phyloP scores from a whole-genome alignment of 2,797 vertebrate species.

The Esox lucius region DNA sequence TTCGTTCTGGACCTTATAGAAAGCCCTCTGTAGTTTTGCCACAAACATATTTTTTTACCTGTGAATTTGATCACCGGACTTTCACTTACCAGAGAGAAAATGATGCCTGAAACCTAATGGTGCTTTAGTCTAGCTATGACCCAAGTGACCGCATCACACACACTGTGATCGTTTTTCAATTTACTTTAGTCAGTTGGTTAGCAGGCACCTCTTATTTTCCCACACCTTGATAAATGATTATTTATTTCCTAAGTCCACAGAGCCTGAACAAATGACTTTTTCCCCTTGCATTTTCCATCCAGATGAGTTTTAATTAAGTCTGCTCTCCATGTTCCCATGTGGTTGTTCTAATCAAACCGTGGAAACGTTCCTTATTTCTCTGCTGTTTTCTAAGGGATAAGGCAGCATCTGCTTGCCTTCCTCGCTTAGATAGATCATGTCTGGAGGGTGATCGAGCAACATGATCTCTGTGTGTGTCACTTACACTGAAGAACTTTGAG shows the following conservation, averaged over 20 bases:
- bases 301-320: slow-evolving; percentile 79
- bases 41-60: slow-evolving; percentile 42
- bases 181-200: slow-evolving; percentile 59
- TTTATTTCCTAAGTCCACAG: slow-evolving; percentile 54
- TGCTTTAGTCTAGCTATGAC: slow-evolving; percentile 50
- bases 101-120: slow-evolving; percentile 32
- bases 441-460: neutral
- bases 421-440: neutral
- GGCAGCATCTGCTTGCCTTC: slow-evolving; percentile 47
- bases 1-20: slow-evolving; percentile 12
- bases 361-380: slow-evolving; percentile 46
- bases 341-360: slow-evolving; percentile 73
- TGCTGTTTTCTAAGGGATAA: slow-evolving; percentile 29
- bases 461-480: neutral
- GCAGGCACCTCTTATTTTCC: slow-evolving; percentile 35
- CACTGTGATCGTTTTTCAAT: slow-evolving; percentile 69
- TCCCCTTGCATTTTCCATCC: slow-evolving; percentile 66
- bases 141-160: slow-evolving; percentile 46
- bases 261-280: slow-evolving; percentile 67
- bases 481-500: neutral
- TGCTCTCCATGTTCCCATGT: slow-evolving; percentile 62
- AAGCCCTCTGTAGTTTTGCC: neutral
- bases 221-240: slow-evolving; percentile 46
- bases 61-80: slow-evolving; percentile 49
- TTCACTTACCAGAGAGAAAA: neutral